phyloP scores from a whole-genome alignment of 2,113 vertebrate genomes.

The Paramormyrops kingsleyae region DNA sequence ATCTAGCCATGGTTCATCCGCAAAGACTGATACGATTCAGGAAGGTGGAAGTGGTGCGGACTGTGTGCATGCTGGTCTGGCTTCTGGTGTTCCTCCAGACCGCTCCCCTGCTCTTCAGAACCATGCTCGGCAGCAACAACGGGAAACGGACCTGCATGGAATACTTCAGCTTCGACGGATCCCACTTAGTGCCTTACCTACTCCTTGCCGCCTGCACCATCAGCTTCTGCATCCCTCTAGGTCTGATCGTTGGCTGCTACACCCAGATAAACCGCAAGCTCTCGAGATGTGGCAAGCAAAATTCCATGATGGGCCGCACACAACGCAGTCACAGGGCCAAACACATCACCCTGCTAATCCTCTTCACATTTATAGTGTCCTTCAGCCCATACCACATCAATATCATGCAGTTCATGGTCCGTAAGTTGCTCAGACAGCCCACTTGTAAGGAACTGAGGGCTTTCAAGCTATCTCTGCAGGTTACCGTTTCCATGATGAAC shows the following conservation, averaged over 20 bases:
- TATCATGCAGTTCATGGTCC: slow-evolving; percentile 67
- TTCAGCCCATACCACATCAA: slow-evolving; percentile 76
- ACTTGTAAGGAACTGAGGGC: slow-evolving; percentile 57
- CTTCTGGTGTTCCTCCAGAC: slow-evolving; percentile 59
- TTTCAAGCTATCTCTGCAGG: slow-evolving; percentile 68
- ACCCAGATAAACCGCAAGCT: slow-evolving; percentile 67
- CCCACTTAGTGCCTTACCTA: slow-evolving; percentile 51
- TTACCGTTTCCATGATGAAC: slow-evolving; percentile 74
- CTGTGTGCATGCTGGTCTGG: slow-evolving; percentile 65
- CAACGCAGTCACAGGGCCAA: slow-evolving; percentile 59
- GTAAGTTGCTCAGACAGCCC: slow-evolving; percentile 47
- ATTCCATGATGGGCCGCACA: slow-evolving; percentile 44
- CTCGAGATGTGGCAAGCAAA: slow-evolving; percentile 54
- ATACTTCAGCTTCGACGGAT: slow-evolving; percentile 59
- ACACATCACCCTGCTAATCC: slow-evolving; percentile 64
- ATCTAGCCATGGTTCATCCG: slow-evolving; percentile 69
- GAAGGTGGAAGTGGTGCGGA: slow-evolving; percentile 47
- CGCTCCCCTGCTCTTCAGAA: slow-evolving; percentile 54
- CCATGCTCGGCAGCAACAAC: slow-evolving; percentile 43
- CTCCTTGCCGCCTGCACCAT: slow-evolving; percentile 59
- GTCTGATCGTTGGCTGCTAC: slow-evolving; percentile 68
- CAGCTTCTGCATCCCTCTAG: slow-evolving; percentile 65
- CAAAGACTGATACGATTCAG: slow-evolving; percentile 50
- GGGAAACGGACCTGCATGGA: slow-evolving; percentile 71
- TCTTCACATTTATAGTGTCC: slow-evolving; percentile 62